These are phyloP conservation scores for Spodoptera picta DNA, from an alignment of 2,888 invertebrate species.

Conservation along the genomic window DNA sequence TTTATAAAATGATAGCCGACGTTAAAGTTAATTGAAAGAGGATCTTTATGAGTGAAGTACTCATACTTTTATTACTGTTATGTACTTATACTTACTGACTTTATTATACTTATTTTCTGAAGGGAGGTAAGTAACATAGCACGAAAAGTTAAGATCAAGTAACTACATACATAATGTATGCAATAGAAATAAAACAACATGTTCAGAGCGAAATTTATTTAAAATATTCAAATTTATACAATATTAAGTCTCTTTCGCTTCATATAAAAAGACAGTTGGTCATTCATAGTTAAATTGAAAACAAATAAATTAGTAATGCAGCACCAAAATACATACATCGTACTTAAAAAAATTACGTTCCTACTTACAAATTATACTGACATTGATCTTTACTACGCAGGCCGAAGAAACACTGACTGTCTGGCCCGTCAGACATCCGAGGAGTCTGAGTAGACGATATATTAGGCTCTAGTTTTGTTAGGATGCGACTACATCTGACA, in stretches of 20 bases:
- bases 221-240: slow-evolving; percentile 85
- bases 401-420: slow-evolving; percentile 26
- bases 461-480: not conserved
- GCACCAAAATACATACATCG: slow-evolving; percentile 86
- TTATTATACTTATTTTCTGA: too few relatives aligned
- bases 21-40: too few relatives aligned
- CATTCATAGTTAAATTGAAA: slow-evolving; percentile 79
- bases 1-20: too few relatives aligned
- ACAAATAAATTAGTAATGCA: slow-evolving; percentile 87
- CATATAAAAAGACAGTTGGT: slow-evolving; percentile 77
- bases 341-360: slow-evolving; percentile 74
- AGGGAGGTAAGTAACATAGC: too few relatives aligned
- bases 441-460: slow-evolving; percentile 16
- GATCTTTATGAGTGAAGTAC: too few relatives aligned
- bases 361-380: slow-evolving; percentile 68
- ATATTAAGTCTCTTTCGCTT: slow-evolving; percentile 81
- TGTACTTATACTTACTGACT: too few relatives aligned
- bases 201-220: slow-evolving; percentile 83
- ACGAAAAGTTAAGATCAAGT: too few relatives aligned
- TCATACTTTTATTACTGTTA: too few relatives aligned
- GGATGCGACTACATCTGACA: too few relatives aligned
- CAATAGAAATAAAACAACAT: slow-evolving; percentile 68
- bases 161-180: not conserved
- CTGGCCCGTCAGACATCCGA: slow-evolving; percentile 21
- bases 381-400: slow-evolving; percentile 43